phyloP scores from a whole-genome alignment of 2,888 invertebrate species.

The Drosophila parthenogenetica region DNA sequence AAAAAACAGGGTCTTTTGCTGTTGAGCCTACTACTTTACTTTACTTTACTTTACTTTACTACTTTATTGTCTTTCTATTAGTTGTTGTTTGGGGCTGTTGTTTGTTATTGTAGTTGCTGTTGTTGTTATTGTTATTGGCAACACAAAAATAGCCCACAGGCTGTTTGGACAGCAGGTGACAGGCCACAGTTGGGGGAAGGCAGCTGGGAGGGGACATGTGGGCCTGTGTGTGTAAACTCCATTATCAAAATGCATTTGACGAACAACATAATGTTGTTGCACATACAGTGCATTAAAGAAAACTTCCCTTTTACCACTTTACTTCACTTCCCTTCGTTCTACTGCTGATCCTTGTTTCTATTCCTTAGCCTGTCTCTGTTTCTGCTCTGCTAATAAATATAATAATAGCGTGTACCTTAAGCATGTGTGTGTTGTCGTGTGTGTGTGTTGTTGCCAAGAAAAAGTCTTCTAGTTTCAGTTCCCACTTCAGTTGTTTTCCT shows the following conservation, averaged over 20 bases:
- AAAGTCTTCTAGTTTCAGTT: conserved; percentile 8
- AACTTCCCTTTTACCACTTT: conserved; percentile 12
- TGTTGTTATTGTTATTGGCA: conserved; percentile 18
- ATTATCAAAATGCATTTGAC: conserved; percentile 56
- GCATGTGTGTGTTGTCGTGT: conserved; percentile 10
- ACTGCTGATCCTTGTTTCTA: background rate
- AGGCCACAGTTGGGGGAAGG: too few relatives aligned
- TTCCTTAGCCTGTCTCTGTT: background rate
- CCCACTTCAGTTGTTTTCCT: background rate
- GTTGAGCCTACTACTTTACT: too few relatives aligned
- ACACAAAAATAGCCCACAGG: conserved; percentile 21
- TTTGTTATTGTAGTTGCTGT: conserved; percentile 3
- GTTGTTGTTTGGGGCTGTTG: background rate
- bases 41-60: too few relatives aligned
- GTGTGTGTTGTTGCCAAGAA: conserved; percentile 11
- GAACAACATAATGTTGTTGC: conserved; percentile 32
- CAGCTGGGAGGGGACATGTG: background rate
- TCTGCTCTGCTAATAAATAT: conserved; percentile 38
- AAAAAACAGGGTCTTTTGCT: background rate
- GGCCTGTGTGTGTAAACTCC: conserved; percentile 34
- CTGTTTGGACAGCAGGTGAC: background rate
- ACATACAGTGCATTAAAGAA: conserved; percentile 42
- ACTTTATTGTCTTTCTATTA: background rate
- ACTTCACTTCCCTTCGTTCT: background rate
- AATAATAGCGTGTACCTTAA: conserved; percentile 47